A percentile compares a stretch with the other conserved stretches of the same genome.
These are phyloP conservation scores for Brachirus orientalis DNA, from an alignment of 2,113 vertebrate genomes.

Conservation along the genomic window DNA sequence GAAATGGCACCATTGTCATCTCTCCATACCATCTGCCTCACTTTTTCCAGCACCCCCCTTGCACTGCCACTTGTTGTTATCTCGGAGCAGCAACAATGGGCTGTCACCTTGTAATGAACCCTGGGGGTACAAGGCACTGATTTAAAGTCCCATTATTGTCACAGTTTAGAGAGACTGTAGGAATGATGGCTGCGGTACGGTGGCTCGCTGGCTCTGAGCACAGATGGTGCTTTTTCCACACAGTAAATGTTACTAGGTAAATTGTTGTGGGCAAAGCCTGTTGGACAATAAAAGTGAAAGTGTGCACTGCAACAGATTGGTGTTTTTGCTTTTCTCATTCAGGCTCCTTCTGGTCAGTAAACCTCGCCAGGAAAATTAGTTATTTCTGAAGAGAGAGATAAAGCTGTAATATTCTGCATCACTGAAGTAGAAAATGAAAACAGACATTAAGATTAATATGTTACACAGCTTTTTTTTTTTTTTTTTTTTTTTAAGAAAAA, in stretches of 20 bases:
- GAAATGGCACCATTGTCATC: constrained; percentile 71
- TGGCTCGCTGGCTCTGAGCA: constrained; percentile 53
- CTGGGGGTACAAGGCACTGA: constrained; percentile 63
- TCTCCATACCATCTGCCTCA: constrained; percentile 64
- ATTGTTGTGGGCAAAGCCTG: constrained; percentile 22
- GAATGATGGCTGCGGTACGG: constrained; percentile 54
- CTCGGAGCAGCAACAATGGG: constrained; percentile 58
- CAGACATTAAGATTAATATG: constrained; percentile 37
- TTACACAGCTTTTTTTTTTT: constrained; percentile 7
- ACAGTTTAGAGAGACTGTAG: constrained; percentile 50
- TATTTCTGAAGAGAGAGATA: constrained; percentile 27
- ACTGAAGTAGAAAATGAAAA: constrained; percentile 70
- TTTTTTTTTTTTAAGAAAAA: too few relatives aligned
- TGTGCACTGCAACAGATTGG: constrained; percentile 39
- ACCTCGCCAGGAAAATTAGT: constrained; percentile 44
- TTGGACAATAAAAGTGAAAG: constrained; percentile 48
- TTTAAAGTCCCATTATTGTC: constrained; percentile 79
- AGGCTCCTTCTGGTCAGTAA: constrained; percentile 52
- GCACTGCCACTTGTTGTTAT: constrained; percentile 47
- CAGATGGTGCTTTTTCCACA: constrained; percentile 74
- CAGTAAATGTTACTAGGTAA: constrained; percentile 43
- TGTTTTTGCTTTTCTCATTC: constrained; percentile 41
- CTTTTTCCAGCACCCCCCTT: constrained; percentile 45
- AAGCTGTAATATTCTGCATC: constrained; percentile 63
- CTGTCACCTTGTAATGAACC: constrained; percentile 73